Evolutionary conservation across 2,797 vertebrate species (phyloP).

Genomic region (Hypotaenidia philippensis): DNA sequence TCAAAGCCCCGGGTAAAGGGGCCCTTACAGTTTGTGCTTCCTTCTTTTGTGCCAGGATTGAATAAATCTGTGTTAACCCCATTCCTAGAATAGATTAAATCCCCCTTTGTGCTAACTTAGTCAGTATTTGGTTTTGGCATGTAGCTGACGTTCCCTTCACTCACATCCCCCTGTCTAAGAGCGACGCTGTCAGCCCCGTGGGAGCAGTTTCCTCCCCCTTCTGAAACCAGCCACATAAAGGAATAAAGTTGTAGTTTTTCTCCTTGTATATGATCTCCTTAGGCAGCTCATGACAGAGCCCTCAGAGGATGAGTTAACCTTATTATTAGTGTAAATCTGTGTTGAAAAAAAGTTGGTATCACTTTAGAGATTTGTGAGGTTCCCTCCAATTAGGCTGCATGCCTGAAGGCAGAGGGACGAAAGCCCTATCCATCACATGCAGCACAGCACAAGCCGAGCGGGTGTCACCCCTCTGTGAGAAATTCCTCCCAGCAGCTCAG

Average conservation of each 20-base stretch:
- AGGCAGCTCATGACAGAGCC: slow-evolving; percentile 18
- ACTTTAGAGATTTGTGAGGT: slow-evolving; percentile 27
- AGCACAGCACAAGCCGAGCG: accelerated
- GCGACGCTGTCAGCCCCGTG: not conserved
- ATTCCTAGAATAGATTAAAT: slow-evolving; percentile 3
- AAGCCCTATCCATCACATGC: not conserved
- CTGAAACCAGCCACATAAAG: not conserved
- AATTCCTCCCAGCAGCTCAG: not conserved
- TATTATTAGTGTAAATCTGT: slow-evolving; percentile 43
- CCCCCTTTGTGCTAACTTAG: slow-evolving; percentile 4
- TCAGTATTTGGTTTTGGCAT: slow-evolving; percentile 11
- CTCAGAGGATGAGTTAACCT: slow-evolving; percentile 35
- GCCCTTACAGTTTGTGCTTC: not conserved
- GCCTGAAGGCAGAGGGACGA: not conserved
- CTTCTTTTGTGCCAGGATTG: slow-evolving; percentile 1
- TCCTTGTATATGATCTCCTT: not conserved
- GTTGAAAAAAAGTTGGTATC: slow-evolving; percentile 12
- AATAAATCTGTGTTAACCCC: not conserved
- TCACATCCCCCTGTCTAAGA: not conserved
- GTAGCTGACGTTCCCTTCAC: not conserved
- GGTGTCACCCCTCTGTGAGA: not conserved
- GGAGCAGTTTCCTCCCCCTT: not conserved
- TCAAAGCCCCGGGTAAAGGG: not conserved
- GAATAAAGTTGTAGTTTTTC: not conserved
- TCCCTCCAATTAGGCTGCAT: not conserved